Evolutionary conservation across 2,888 invertebrate genomes (phyloP).

Genomic region (Harmothoe impar): DNA sequence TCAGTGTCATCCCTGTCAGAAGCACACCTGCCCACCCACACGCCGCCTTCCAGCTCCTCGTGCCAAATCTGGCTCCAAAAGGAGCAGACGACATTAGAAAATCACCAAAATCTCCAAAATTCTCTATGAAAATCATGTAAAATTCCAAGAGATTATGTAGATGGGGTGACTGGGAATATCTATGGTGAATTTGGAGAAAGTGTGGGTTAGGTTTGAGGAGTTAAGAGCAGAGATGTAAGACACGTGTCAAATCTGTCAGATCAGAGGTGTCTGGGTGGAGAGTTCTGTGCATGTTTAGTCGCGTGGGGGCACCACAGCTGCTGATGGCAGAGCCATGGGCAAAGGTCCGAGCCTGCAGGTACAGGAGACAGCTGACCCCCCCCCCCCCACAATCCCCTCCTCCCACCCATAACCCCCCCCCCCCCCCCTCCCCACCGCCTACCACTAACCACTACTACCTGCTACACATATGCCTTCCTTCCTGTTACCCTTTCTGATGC

Average conservation of each 20-base stretch:
- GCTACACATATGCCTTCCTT: too few relatives aligned
- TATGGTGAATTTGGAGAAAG: too few relatives aligned
- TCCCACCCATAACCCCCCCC: neutral
- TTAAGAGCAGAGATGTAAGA: constrained; percentile 1
- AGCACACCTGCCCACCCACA: constrained; percentile 34
- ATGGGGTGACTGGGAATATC: too few relatives aligned
- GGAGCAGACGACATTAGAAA: too few relatives aligned
- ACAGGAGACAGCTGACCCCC: constrained; percentile 46
- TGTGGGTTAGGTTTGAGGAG: neutral
- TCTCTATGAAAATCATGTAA: neutral
- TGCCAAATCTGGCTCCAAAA: neutral
- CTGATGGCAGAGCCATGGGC: neutral
- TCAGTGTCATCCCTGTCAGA: neutral
- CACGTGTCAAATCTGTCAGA: neutral
- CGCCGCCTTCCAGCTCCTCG: neutral
- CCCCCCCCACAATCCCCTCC: neutral
- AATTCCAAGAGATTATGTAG: neutral
- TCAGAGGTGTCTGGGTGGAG: neutral
- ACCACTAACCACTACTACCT: too few relatives aligned
- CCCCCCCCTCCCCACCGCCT: neutral
- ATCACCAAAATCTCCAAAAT: too few relatives aligned
- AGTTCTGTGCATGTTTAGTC: neutral
- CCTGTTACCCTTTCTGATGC: too few relatives aligned
- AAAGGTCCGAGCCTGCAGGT: neutral
- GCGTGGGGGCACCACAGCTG: constrained; percentile 47